These are phyloP conservation scores for Coendou prehensilis DNA, from an alignment of 2,797 vertebrate genomes.

Conservation along the genomic window DNA sequence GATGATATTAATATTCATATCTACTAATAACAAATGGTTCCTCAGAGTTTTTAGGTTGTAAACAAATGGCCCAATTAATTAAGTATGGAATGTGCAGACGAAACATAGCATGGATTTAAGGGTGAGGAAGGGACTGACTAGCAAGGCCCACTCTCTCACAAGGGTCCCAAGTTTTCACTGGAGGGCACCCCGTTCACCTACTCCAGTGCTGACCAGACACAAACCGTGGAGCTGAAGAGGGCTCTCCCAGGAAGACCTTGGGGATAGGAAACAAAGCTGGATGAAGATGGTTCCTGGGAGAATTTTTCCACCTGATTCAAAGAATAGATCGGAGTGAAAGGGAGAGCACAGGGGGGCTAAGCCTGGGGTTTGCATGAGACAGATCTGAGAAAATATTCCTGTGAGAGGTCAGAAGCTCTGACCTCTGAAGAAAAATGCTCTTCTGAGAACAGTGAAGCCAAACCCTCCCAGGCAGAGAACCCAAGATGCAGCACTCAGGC, in stretches of 20 bases:
- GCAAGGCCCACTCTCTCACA: neutral
- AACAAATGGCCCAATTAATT: neutral
- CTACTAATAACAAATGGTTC: neutral
- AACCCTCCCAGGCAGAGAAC: neutral
- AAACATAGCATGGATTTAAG: neutral
- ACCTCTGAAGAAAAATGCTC: neutral
- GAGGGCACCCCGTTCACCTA: neutral
- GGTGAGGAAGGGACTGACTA: neutral
- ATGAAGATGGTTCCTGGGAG: neutral
- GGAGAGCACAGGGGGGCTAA: neutral
- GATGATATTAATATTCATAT: neutral
- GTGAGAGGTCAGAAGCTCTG: neutral
- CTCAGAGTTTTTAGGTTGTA: neutral
- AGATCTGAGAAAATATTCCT: neutral
- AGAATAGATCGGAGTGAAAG: neutral
- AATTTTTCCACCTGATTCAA: neutral
- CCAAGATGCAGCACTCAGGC: neutral
- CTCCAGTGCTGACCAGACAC: neutral
- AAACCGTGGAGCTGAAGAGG: neutral
- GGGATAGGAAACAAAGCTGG: neutral
- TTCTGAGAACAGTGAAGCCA: neutral
- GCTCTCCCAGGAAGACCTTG: neutral
- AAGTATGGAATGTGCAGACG: slow-evolving; percentile 4
- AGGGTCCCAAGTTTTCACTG: neutral
- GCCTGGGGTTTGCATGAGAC: neutral